Evolutionary conservation across 1,140 invertebrate genomes (phyloP), one percentile per base, ranked within the genome.

Genomic region (Lepidurus packardi): DNA sequence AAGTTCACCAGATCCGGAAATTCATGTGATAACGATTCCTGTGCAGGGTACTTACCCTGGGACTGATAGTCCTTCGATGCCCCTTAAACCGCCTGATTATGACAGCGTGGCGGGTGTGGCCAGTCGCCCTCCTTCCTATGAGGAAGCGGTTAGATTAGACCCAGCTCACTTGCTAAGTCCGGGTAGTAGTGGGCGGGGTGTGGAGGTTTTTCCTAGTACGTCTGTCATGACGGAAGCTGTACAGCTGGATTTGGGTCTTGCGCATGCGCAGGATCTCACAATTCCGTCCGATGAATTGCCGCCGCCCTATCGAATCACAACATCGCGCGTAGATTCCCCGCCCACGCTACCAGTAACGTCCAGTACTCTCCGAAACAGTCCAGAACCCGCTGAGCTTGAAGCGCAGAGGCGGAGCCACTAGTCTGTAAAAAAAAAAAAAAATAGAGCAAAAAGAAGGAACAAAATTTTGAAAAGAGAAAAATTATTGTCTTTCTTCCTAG

Each of bases 141-240:
- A 92, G 80, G 90, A 91, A 81, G 91, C 91, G 13, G 91, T 92
- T 81, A 91, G 91, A 83, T 84, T 92, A 77, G 89, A 89, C 84
- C 90, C 91, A 74, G 80, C 45, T 44, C 43, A 43, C 9, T 45
- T 78, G 24, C 42, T 78, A 16, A 42, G 34, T 25, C 73, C 53
- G 21, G 53, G 53, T 21, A 65, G 53, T 16, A 65, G n/a, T 65
- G 53, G 53, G 53, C 53, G 53, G 53, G 13, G 16, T 16, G 21
- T n/a, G 34, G 34, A 34, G 2, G 34, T 34, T 16, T 47, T 47
- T 1, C 45, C 45, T n/a, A n/a, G 13, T 16, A 65, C 53, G 53
- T 16, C 53, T 21, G 16, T 65, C 9, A 21, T 21, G 53, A 65
- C 53, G 4, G 21, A 16, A 13, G 6, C 16, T 16, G 53, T 65